Evolutionary conservation across 2,888 invertebrate species (phyloP).

Genomic region (Athrips mouffetella): DNA sequence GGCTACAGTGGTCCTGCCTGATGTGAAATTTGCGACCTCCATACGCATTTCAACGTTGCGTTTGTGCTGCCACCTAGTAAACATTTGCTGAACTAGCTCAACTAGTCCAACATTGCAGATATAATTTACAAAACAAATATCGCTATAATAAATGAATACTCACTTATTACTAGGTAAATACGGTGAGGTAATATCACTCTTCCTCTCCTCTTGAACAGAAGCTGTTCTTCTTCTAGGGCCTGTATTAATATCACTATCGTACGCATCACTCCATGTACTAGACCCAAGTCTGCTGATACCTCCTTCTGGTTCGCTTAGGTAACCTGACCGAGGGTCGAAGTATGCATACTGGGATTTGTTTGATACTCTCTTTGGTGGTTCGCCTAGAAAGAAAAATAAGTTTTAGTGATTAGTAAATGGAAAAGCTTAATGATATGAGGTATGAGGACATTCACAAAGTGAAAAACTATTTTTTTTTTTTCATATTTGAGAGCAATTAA

Average conservation of each 20-base stretch:
- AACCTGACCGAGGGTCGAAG: conserved; percentile 73
- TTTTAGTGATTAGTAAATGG: too few relatives aligned
- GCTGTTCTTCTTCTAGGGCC: conserved; percentile 61
- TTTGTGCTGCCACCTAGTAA: too few relatives aligned
- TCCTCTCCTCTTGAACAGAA: conserved; percentile 66
- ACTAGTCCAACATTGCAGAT: too few relatives aligned
- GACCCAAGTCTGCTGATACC: conserved; percentile 53
- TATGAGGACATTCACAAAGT: too few relatives aligned
- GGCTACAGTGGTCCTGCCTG: too few relatives aligned
- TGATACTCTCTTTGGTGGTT: conserved; percentile 56
- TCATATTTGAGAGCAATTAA: too few relatives aligned
- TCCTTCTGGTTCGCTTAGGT: conserved; percentile 72
- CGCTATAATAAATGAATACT: conserved; percentile 29
- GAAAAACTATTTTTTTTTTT: too few relatives aligned
- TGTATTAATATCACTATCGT: conserved; percentile 66
- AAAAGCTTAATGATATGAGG: too few relatives aligned
- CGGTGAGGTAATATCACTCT: conserved; percentile 45
- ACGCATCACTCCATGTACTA: conserved; percentile 66
- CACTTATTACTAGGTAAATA: conserved; percentile 67
- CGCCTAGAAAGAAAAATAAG: conserved; percentile 38
- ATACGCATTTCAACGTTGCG: too few relatives aligned
- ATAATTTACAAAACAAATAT: background rate
- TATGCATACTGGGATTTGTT: conserved; percentile 73
- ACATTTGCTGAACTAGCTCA: too few relatives aligned
- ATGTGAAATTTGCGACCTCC: too few relatives aligned